These are phyloP conservation scores for Encarsia formosa DNA, from an alignment of 2,888 invertebrate genomes.

Conservation along the genomic window DNA sequence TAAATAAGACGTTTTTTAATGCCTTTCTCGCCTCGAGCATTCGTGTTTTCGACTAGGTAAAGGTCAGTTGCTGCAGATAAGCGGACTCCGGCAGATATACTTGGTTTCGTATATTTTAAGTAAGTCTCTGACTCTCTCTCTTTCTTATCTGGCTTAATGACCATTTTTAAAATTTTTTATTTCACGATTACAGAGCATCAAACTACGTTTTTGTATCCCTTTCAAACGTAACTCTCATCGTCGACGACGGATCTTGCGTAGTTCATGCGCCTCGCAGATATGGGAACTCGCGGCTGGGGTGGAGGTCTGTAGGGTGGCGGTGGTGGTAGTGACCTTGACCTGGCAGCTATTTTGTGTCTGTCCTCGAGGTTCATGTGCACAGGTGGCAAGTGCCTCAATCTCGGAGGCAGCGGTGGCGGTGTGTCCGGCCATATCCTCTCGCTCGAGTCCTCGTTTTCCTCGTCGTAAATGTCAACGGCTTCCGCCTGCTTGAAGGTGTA, in stretches of 20 bases:
- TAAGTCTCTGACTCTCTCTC: slow-evolving; percentile 9
- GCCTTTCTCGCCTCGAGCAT: slow-evolving; percentile 14
- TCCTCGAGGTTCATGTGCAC: slow-evolving; percentile 63
- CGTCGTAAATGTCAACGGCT: slow-evolving; percentile 49
- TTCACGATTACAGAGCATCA: neutral
- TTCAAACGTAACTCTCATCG: slow-evolving; percentile 49
- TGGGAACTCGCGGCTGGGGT: slow-evolving; percentile 46
- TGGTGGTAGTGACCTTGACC: slow-evolving; percentile 48
- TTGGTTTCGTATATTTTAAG: slow-evolving; percentile 14
- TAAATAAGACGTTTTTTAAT: slow-evolving; percentile 9
- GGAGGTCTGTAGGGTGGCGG: slow-evolving; percentile 49
- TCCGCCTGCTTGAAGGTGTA: slow-evolving; percentile 46
- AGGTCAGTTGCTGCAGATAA: slow-evolving; percentile 23
- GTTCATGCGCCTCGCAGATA: slow-evolving; percentile 43
- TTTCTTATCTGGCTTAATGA: slow-evolving; percentile 18
- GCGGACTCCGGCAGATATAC: slow-evolving; percentile 8
- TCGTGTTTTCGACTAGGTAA: slow-evolving; percentile 24
- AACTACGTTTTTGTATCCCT: too few species aligned
- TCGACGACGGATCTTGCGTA: slow-evolving; percentile 47
- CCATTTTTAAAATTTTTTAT: neutral
- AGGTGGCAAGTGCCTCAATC: slow-evolving; percentile 62
- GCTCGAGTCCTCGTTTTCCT: slow-evolving; percentile 43
- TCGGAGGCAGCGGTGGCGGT: slow-evolving; percentile 61
- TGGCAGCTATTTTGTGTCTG: slow-evolving; percentile 50
- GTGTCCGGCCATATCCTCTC: slow-evolving; percentile 50